These are phyloP conservation scores for Anthopleura xanthogrammica DNA, from an alignment of 92 coral and sea anemone genomes.

Conservation along the genomic window DNA sequence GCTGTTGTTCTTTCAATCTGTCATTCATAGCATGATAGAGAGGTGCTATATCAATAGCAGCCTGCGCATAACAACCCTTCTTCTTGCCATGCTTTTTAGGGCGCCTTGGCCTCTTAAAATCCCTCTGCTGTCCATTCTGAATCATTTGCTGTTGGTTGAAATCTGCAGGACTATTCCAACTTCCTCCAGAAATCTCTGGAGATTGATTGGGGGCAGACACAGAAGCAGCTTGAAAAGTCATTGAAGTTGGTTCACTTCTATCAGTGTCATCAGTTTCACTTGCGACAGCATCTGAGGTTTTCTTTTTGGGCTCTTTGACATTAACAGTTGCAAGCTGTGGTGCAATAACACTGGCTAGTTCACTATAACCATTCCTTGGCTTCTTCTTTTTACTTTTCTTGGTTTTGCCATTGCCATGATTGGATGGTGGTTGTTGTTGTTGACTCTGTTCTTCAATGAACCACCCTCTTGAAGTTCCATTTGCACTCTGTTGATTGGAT, in stretches of 20 bases:
- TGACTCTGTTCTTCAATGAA: slow-evolving; percentile 13
- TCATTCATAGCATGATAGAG: slow-evolving; percentile 56
- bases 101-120: slow-evolving; percentile 32
- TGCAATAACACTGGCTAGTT: slow-evolving; percentile 45
- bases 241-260: neutral
- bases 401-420: neutral
- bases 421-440: slow-evolving; percentile 2
- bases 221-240: neutral
- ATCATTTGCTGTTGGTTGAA: slow-evolving; percentile 4
- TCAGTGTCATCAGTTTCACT: neutral
- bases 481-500: neutral
- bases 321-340: slow-evolving; percentile 57
- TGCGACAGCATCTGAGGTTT: neutral
- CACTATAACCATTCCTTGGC: slow-evolving; percentile 42
- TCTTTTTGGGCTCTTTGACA: neutral
- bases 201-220: neutral
- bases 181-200: neutral
- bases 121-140: neutral
- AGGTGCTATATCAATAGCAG: slow-evolving; percentile 62
- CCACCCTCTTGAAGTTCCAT: slow-evolving; percentile 28
- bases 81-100: slow-evolving; percentile 40
- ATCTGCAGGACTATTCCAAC: neutral
- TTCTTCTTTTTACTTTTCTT: slow-evolving; percentile 14
- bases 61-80: slow-evolving; percentile 55
- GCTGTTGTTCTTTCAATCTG: slow-evolving; percentile 25